Conservation (phyloP, 2,113 vertebrate species). For the Natator depressus region DNA sequence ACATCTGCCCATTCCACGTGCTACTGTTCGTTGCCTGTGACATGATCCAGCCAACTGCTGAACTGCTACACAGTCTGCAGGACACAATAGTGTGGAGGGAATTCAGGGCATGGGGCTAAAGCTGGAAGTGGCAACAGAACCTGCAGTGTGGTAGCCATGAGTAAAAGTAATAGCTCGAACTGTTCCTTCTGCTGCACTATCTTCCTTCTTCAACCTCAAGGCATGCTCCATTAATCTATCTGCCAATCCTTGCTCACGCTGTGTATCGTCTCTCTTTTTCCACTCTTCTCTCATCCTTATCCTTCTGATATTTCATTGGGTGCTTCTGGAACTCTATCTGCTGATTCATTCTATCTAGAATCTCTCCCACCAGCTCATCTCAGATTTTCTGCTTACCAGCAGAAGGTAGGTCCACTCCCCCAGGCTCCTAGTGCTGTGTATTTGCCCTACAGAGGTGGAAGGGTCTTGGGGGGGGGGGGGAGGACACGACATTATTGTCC, state of each 20-base stretch:
- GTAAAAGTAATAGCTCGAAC: background rate
- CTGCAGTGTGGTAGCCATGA: background rate
- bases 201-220: background rate
- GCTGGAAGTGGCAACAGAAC: background rate
- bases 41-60: background rate
- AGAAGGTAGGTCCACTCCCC: background rate
- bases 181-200: background rate
- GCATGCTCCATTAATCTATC: background rate
- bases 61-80: background rate
- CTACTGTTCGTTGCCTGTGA: background rate
- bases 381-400: background rate
- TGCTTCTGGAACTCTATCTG: background rate
- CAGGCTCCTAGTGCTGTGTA: background rate
- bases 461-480: too few species aligned
- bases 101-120: background rate
- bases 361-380: background rate
- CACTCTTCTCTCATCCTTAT: background rate
- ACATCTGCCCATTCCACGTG: background rate
- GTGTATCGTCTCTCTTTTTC: background rate
- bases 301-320: background rate
- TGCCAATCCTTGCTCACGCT: background rate
- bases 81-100: background rate
- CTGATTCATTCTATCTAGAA: background rate
- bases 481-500: background rate
- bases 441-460: background rate